These are phyloP conservation scores for Hoplostethus mediterraneus DNA, from an alignment of 2,797 vertebrate genomes.

Conservation along the genomic window DNA sequence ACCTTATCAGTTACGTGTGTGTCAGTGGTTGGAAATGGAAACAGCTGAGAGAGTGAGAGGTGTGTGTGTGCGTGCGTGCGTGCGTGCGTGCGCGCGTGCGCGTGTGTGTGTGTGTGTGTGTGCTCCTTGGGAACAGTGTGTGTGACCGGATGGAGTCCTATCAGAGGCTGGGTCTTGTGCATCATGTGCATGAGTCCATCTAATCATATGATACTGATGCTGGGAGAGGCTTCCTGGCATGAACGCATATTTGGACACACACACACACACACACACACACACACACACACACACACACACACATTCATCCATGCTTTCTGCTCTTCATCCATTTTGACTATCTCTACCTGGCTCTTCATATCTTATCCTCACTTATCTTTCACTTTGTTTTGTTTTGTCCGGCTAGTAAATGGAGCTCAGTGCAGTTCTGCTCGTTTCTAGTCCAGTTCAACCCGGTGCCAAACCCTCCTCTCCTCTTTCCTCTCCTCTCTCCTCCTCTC, in stretches of 20 bases:
- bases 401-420: background rate
- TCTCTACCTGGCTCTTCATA: background rate
- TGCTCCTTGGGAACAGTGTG: conserved; percentile 53
- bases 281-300: conserved; percentile 60
- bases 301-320: background rate
- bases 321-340: background rate
- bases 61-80: no score
- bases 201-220: conserved; percentile 81
- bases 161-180: conserved; percentile 65
- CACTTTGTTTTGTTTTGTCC: background rate
- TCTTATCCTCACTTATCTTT: conserved; percentile 1
- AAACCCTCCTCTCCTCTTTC: no score
- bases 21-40: conserved; percentile 56
- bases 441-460: background rate
- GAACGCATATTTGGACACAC: conserved; percentile 2
- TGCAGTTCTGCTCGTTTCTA: background rate
- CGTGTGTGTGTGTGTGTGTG: conserved; percentile 29
- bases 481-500: no score
- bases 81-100: background rate
- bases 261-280: conserved; percentile 8
- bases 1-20: conserved; percentile 47
- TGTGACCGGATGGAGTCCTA: conserved; percentile 68
- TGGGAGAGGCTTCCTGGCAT: conserved; percentile 78
- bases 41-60: conserved; percentile 4
- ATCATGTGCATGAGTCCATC: conserved; percentile 80